Base-by-base conservation (phyloP, 2,113 vertebrate species). In the Orientallactaga bullata region DNA sequence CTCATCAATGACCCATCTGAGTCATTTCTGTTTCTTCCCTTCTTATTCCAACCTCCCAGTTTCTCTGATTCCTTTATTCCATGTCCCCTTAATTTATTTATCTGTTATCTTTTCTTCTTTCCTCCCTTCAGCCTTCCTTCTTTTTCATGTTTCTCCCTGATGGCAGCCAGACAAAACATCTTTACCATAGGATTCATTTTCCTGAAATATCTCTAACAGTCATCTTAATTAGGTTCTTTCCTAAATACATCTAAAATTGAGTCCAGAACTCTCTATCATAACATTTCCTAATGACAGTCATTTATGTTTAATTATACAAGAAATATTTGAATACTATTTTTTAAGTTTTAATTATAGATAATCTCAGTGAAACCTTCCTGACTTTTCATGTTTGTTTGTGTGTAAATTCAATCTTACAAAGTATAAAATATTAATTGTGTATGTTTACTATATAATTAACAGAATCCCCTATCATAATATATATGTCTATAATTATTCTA, bases 281-380 rank as follows among this genome's bases (percentile, higher is more conserved):
- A 78, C 86, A 94, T 91, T 91, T 96, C 90, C 42, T 89, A 94
- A 91, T 85, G 90, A 85, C n/a, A 73, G 61, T 87, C 77, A 84
- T 82, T 95, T 94, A 84, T 81, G 77, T 87, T 95, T 93, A 93
- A 96, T 89, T 94, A 96, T 37, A 42, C 26, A 68, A 93, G 84
- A 30, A 89, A 87, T 77, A 73, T 0, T 5, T 63, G 60, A 77
- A 85, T 81, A 16, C 15, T 8, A 20, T 51, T 77, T 85, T 87
- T 39, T 63, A 90, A 26, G 58, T 89, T 89, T 91, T 84, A 93
- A 95, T 95, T 86, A 96, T 87, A 96, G 87, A 89, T 84, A 89
- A 81, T 94, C 37, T 6, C 66, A 81, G 21, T 32, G 20, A 94
- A 81, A 89, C 5, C 10, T 23, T 72, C 61, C 16, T 42, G 39